Evolutionary conservation across 2,797 vertebrate species (phyloP).

Genomic region (Poeciliopsis paucimaculata): DNA sequence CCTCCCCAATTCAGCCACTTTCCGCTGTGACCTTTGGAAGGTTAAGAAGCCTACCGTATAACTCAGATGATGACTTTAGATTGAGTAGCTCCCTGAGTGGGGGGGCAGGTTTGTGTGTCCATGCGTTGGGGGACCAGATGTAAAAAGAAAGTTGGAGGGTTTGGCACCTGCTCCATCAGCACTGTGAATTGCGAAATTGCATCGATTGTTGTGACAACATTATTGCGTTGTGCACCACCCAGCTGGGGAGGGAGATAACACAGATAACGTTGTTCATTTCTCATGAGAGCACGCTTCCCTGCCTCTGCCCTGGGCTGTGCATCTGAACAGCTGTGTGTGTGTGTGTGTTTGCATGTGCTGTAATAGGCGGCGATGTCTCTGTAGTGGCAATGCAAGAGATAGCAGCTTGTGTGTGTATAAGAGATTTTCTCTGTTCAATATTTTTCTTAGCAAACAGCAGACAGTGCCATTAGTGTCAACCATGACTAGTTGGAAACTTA

Average conservation of each 20-base stretch:
- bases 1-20: slow-evolving; percentile 31
- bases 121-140: slow-evolving; percentile 6
- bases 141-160: slow-evolving; percentile 50
- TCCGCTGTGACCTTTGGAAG: slow-evolving; percentile 55
- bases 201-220: slow-evolving; percentile 58
- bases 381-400: slow-evolving; percentile 32
- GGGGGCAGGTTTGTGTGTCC: slow-evolving; percentile 15
- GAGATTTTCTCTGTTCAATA: slow-evolving; percentile 36
- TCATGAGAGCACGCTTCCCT: slow-evolving; percentile 54
- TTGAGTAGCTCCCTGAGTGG: slow-evolving; percentile 31
- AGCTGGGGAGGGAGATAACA: slow-evolving; percentile 69
- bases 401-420: slow-evolving; percentile 38
- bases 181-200: slow-evolving; percentile 51
- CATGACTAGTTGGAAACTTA: slow-evolving; percentile 12
- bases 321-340: slow-evolving; percentile 44
- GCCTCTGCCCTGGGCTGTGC: slow-evolving; percentile 41
- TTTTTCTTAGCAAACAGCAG: slow-evolving; percentile 25
- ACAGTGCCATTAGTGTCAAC: slow-evolving; percentile 2
- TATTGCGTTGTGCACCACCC: slow-evolving; percentile 54
- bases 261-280: slow-evolving; percentile 65
- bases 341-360: slow-evolving; percentile 37
- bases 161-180: slow-evolving; percentile 59
- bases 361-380: slow-evolving; percentile 44
- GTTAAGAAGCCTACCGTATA: slow-evolving; percentile 52
- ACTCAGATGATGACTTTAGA: slow-evolving; percentile 53